Conservation (phyloP, 2,888 invertebrate species). For the Synanthedon andrenaeformis region DNA sequence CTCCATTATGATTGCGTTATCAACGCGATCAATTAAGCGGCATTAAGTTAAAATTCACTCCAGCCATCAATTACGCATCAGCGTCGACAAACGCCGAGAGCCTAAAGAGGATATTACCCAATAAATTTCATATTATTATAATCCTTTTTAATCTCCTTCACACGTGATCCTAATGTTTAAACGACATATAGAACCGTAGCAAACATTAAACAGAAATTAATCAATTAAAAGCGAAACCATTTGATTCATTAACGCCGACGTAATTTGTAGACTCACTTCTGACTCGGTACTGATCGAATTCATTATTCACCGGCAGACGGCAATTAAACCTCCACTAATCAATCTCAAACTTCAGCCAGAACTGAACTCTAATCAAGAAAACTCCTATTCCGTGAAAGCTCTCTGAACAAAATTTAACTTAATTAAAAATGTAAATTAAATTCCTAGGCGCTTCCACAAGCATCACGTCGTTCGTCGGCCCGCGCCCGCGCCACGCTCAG, state of each 20-base stretch:
- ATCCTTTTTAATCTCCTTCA: no score
- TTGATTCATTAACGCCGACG: constrained; percentile 37
- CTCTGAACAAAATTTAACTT: constrained; percentile 70
- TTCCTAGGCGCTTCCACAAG: constrained; percentile 70
- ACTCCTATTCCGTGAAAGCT: constrained; percentile 70
- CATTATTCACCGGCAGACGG: constrained; percentile 67
- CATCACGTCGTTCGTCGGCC: constrained; percentile 47
- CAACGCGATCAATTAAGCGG: constrained; percentile 57
- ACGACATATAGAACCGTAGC: no score
- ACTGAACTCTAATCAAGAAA: constrained; percentile 71
- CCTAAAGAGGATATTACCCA: constrained; percentile 27
- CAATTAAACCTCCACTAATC: constrained; percentile 70
- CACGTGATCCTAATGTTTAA: no score
- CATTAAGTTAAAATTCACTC: constrained; percentile 59
- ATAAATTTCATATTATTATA: background rate
- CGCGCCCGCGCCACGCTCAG: constrained; percentile 26
- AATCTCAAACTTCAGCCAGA: constrained; percentile 68
- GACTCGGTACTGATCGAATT: constrained; percentile 62
- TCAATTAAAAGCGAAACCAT: constrained; percentile 20
- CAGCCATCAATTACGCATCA: constrained; percentile 43
- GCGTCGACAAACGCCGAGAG: constrained; percentile 19
- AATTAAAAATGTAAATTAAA: constrained; percentile 72
- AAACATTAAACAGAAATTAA: no score
- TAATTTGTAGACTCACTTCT: constrained; percentile 49
- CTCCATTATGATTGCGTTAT: constrained; percentile 47